Conservation (phyloP, 2,113 vertebrate genomes). For the Zosterops lateralis region DNA sequence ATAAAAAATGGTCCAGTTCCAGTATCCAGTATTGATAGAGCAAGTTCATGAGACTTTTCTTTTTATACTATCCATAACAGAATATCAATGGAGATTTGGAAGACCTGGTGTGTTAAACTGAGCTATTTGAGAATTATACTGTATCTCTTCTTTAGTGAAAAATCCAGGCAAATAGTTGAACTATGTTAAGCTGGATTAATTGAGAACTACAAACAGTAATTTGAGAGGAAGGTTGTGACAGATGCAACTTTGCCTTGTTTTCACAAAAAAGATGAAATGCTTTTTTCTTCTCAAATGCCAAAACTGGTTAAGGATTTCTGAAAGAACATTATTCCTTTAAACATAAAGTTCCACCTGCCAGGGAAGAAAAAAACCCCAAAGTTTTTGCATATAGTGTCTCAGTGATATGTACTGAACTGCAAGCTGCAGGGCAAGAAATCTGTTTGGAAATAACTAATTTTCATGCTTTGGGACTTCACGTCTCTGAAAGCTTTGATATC, state of each 20-base stretch:
- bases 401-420: background rate
- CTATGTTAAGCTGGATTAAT: slow-evolving; percentile 30
- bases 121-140: slow-evolving; percentile 18
- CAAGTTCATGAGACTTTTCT: slow-evolving; percentile 53
- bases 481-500: background rate
- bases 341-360: background rate
- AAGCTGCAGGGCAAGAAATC: background rate
- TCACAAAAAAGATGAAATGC: slow-evolving; percentile 9
- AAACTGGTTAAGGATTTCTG: background rate
- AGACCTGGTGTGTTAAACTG: slow-evolving; percentile 48
- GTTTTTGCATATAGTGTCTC: background rate
- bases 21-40: background rate
- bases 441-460: background rate
- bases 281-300: slow-evolving; percentile 5
- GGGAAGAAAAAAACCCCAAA: background rate
- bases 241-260: slow-evolving; percentile 28
- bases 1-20: background rate
- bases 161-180: slow-evolving; percentile 31
- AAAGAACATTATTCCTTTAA: background rate
- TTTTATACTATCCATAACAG: slow-evolving; percentile 17
- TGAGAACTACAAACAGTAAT: slow-evolving; percentile 56
- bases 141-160: slow-evolving; percentile 38
- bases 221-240: slow-evolving; percentile 43
- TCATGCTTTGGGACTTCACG: background rate
- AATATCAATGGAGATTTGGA: slow-evolving; percentile 23